These are phyloP conservation scores for Megaceryle alcyon DNA, from an alignment of 2,797 vertebrate species.

Conservation along the genomic window DNA sequence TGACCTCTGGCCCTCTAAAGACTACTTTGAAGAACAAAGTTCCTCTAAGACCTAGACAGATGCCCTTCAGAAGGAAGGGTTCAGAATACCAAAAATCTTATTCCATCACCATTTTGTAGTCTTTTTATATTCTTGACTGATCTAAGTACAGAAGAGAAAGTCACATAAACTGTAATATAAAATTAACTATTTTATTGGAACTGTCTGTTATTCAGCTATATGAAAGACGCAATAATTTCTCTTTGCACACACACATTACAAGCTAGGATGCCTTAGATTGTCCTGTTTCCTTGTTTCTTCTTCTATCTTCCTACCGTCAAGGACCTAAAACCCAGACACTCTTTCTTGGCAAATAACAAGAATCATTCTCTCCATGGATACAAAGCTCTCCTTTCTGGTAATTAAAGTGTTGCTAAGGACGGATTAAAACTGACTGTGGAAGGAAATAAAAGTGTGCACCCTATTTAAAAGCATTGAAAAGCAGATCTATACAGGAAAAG, in stretches of 20 bases:
- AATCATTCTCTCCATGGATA: slow-evolving; percentile 12
- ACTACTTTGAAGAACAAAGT: not conserved
- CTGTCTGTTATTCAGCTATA: not conserved
- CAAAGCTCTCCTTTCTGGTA: slow-evolving; percentile 1
- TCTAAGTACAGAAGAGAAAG: not conserved
- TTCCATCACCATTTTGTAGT: not conserved
- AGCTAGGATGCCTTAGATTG: not conserved
- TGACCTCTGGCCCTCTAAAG: not conserved
- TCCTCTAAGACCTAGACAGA: not conserved
- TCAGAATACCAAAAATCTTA: not conserved
- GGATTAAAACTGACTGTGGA: not conserved
- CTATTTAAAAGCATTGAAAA: not conserved
- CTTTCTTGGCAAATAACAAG: not conserved
- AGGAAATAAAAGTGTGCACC: not conserved
- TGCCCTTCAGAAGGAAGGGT: not conserved
- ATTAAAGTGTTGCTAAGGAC: slow-evolving; percentile 25
- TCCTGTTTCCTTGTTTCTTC: not conserved
- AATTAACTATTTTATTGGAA: not conserved
- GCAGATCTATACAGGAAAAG: not conserved
- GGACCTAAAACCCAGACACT: not conserved
- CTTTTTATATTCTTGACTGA: not conserved
- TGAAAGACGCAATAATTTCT: not conserved
- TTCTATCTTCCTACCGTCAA: not conserved
- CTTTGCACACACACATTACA: not conserved
- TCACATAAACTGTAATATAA: not conserved